Evolutionary conservation across 1,140 invertebrate species (phyloP), one percentile per base, ranked within the genome.

Genomic region (Listronotus oregonensis): DNA sequence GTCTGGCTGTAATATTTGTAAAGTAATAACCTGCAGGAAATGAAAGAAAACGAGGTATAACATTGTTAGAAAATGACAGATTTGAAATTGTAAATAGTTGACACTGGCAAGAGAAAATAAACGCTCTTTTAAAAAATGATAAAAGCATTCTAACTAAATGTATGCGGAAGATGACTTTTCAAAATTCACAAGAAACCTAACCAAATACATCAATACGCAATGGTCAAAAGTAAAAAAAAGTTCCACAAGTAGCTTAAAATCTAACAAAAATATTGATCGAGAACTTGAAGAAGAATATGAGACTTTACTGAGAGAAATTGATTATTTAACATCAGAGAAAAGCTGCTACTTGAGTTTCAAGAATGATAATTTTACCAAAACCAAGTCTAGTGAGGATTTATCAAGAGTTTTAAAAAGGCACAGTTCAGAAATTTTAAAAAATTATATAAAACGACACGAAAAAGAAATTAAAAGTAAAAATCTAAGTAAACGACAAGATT

Each of bases 201-300:
- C 7, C 8, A 50, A 50, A 27, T 21, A 18, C n/a, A n/a, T 50
- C 12, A 50, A 27, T n/a, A 31, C 15, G 2, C 47, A 50, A 21
- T 50, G 15, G 15, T 46, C 47, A 21, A 31, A 50, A 50, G 34
- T 37, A 37, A 37, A 9, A 5, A 34, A 37, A 12, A 37, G 34
- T 37, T 3, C 44, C 12, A 8, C 18, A 8, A 58, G 56, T 42
- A 58, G 21, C 18, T 21, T 42, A 40, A 56, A 40, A 6, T 32
- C 21, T 5, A 9, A n/a, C 9, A 58, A 32, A 15, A 10, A 47
- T 34, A 17, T 50, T 2, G 37, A 61, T 15, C 15, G 21, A 40
- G 1, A 50, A 11, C 37, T 61, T 12, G 60, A 62, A 34, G 50
- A 62, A 39, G 60, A 62, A 62, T 62, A 62, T 46, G 60, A 62